Evolutionary conservation across 2,113 vertebrate genomes (phyloP).

Genomic region (Dermatemys mawii): DNA sequence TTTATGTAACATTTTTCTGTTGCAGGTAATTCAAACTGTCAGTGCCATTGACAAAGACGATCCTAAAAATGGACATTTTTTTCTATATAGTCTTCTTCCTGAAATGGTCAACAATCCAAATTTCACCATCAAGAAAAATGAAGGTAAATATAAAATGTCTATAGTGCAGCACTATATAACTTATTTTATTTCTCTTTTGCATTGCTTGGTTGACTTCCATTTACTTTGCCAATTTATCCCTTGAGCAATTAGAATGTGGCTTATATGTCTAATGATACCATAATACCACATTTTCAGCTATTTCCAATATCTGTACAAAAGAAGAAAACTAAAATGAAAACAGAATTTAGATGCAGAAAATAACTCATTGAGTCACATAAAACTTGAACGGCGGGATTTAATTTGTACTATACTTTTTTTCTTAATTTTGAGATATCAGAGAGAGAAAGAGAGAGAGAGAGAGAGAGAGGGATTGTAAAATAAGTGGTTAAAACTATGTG

Average conservation of each 20-base stretch:
- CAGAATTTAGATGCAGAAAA: no score
- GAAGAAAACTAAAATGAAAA: no score
- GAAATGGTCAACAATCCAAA: slow-evolving; percentile 98
- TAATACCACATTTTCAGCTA: slow-evolving; percentile 4
- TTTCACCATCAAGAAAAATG: slow-evolving; percentile 98
- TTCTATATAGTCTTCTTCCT: slow-evolving; percentile 92
- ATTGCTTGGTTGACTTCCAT: not conserved
- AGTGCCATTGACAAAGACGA: slow-evolving; percentile 96
- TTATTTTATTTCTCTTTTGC: not conserved
- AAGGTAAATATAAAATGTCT: slow-evolving; percentile 80
- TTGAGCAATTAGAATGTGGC: slow-evolving; percentile 11
- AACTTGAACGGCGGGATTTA: not conserved
- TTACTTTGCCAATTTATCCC: not conserved
- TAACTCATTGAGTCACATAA: not conserved
- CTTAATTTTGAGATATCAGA: slow-evolving; percentile 14
- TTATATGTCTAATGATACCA: not conserved
- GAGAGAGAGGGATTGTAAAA: not conserved
- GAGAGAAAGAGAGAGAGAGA: not conserved
- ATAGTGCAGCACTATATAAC: not conserved
- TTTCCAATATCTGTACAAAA: slow-evolving; percentile 37
- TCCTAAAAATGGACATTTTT: slow-evolving; percentile 94
- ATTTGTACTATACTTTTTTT: slow-evolving; percentile 1
- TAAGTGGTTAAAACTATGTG: slow-evolving; percentile 12
- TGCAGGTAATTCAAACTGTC: slow-evolving; percentile 95
- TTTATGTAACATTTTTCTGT: slow-evolving; percentile 57